These are phyloP conservation scores for Stramonita haemastoma DNA, from an alignment of 2,888 invertebrate species.

Conservation along the genomic window DNA sequence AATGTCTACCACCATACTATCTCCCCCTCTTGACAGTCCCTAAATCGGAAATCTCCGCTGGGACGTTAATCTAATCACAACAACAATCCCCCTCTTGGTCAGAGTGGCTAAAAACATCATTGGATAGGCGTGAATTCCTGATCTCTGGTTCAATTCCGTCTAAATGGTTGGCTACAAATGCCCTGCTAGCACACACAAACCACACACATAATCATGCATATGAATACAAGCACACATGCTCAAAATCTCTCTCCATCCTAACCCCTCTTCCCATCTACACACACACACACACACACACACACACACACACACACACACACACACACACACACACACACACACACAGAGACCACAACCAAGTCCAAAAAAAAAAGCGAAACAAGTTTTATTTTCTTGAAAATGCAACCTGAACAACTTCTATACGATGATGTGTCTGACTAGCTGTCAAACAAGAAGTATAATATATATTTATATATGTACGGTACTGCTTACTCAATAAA, in stretches of 20 bases:
- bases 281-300: not conserved
- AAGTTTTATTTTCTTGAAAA: constrained; percentile 2
- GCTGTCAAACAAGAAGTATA: not conserved
- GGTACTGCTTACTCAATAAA: not conserved
- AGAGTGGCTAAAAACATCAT: too few relatives aligned
- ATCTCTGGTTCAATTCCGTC: too few relatives aligned
- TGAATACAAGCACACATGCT: too few relatives aligned
- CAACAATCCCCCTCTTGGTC: too few relatives aligned
- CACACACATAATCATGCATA: not conserved
- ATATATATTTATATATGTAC: not conserved
- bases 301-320: constrained; percentile 3
- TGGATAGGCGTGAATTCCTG: too few relatives aligned
- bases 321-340: not conserved
- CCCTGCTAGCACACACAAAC: not conserved
- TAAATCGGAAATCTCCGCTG: too few relatives aligned
- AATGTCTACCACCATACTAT: too few relatives aligned
- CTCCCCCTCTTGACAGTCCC: too few relatives aligned
- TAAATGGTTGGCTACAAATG: too few relatives aligned
- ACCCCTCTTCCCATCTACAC: too few relatives aligned
- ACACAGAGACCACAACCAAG: not conserved
- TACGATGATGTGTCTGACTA: not conserved
- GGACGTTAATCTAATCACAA: too few relatives aligned
- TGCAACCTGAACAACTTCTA: not conserved
- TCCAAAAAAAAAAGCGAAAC: not conserved
- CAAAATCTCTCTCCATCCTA: too few relatives aligned